These are phyloP conservation scores for rat (Rattus norvegicus) DNA, from an alignment of 2,113 vertebrate species.

Conservation along the genomic window GRCr8 NC_086028.1:70469501-70470000, in stretches of 20 bases:
- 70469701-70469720: not conserved
- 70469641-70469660: conserved; percentile 27
- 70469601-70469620: conserved; percentile 41
- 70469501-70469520: not conserved
- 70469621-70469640: not conserved
- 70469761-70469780: not conserved
- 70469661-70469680: conserved; percentile 33
- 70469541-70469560: not conserved
- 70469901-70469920: not conserved
- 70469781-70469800: not conserved
- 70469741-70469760: not conserved
- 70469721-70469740: not conserved
- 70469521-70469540: not conserved
- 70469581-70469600: conserved; percentile 8
- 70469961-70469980: conserved; percentile 98
- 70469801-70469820: not conserved
- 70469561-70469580: not conserved
- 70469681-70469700: not conserved
- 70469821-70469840: not conserved
- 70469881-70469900: not conserved
- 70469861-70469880: not conserved
- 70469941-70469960: conserved; percentile 84
- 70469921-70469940: conserved; percentile 27
- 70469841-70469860: not conserved
- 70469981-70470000: conserved; percentile 98